These are phyloP conservation scores for Erpobdella octoculata DNA, from an alignment of 2,888 invertebrate species.

Conservation along the genomic window DNA sequence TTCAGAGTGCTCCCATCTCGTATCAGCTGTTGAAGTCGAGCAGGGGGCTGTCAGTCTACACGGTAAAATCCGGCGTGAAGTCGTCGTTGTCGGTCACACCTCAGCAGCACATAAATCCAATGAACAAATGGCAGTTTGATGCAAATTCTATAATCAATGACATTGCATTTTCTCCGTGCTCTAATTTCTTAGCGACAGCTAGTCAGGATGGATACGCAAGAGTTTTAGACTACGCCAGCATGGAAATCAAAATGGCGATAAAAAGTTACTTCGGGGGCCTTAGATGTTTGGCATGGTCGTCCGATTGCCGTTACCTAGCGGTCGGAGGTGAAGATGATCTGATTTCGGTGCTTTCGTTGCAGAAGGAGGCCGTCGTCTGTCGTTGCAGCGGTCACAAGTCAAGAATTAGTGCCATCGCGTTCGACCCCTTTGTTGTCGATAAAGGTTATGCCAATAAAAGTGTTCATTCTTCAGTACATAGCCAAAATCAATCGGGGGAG, in stretches of 20 bases:
- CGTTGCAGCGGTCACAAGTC: background rate
- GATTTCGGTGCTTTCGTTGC: background rate
- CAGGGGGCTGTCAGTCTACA: background rate
- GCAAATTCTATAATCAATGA: background rate
- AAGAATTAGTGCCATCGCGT: background rate
- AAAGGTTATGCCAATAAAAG: background rate
- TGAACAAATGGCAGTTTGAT: background rate
- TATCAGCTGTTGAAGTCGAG: background rate
- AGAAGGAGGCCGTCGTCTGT: background rate
- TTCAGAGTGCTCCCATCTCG: background rate
- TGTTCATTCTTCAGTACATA: background rate
- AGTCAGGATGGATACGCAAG: slow-evolving; percentile 1
- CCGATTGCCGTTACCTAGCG: background rate
- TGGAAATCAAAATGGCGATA: background rate
- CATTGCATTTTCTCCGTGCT: background rate
- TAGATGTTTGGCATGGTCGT: slow-evolving; percentile 2
- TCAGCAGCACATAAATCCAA: background rate
- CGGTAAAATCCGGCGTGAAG: background rate
- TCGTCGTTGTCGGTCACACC: background rate
- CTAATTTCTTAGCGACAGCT: background rate
- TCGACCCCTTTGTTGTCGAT: background rate
- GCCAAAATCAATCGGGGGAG: too few relatives aligned
- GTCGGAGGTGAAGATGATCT: background rate
- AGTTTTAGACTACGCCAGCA: background rate
- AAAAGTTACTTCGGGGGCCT: slow-evolving; percentile 3